Evolutionary conservation across 2,113 vertebrate species (phyloP).

Genomic region (Noturus placidus): DNA sequence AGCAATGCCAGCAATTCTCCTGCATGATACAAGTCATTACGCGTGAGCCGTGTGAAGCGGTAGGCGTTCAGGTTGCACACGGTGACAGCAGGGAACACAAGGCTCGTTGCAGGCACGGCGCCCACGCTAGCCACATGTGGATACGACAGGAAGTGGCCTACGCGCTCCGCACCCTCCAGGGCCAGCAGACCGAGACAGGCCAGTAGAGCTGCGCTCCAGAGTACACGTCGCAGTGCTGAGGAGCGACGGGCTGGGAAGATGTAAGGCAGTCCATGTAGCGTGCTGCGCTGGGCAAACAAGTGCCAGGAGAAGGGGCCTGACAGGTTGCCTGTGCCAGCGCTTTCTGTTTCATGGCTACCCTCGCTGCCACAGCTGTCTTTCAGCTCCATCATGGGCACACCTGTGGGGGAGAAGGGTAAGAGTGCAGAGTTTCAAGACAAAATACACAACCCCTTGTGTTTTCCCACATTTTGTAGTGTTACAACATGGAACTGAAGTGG

Average conservation of each 20-base stretch:
- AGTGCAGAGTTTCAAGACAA: neutral
- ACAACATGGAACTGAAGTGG: neutral
- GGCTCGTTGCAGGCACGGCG: slow-evolving; percentile 86
- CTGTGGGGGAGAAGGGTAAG: slow-evolving; percentile 41
- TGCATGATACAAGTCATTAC: slow-evolving; percentile 94
- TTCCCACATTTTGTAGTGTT: neutral
- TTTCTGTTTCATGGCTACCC: slow-evolving; percentile 81
- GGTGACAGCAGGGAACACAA: slow-evolving; percentile 93
- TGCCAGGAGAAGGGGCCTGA: slow-evolving; percentile 76
- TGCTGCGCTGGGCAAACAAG: slow-evolving; percentile 88
- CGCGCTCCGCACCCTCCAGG: slow-evolving; percentile 87
- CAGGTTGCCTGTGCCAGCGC: slow-evolving; percentile 71
- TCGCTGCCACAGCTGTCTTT: slow-evolving; percentile 88
- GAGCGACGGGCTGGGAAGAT: slow-evolving; percentile 85
- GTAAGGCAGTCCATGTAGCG: slow-evolving; percentile 91
- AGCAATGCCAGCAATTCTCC: slow-evolving; percentile 92
- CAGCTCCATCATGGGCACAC: slow-evolving; percentile 81
- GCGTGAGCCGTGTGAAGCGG: slow-evolving; percentile 89
- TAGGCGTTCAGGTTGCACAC: slow-evolving; percentile 95
- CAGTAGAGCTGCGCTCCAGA: slow-evolving; percentile 90
- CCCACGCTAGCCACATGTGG: slow-evolving; percentile 95
- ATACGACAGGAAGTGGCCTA: slow-evolving; percentile 94
- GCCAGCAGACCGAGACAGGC: slow-evolving; percentile 86
- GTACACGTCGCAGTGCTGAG: slow-evolving; percentile 80
- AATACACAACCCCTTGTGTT: neutral